Evolutionary conservation across 2,888 invertebrate species (phyloP).

Genomic region (Encarsia formosa): DNA sequence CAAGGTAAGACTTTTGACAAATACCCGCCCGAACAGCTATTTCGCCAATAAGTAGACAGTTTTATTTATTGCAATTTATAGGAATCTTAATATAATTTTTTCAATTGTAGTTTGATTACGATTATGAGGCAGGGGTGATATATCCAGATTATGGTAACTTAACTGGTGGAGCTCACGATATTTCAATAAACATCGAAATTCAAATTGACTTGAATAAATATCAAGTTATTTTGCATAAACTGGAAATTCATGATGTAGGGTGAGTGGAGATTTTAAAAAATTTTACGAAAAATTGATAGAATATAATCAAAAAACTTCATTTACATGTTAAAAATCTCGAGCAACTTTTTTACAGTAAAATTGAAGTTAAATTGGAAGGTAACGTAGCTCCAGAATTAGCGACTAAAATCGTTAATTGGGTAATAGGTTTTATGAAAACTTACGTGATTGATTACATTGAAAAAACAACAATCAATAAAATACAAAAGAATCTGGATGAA

Average conservation of each 20-base stretch:
- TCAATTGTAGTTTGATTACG: slow-evolving; percentile 4
- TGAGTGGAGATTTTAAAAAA: neutral
- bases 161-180: neutral
- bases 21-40: neutral
- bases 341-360: no score
- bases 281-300: no score
- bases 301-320: no score
- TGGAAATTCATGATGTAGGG: slow-evolving; percentile 4
- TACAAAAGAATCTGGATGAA: no score
- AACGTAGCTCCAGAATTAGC: no score
- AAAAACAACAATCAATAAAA: no score
- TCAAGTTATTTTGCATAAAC: neutral
- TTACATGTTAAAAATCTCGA: no score
- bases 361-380: no score
- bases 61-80: neutral
- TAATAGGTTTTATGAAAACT: no score
- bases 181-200: neutral
- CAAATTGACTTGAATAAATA: neutral
- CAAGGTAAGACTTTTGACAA: neutral
- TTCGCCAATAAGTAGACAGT: neutral
- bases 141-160: no score
- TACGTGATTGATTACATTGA: no score
- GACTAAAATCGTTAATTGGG: no score
- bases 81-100: neutral
- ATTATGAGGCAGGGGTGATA: slow-evolving; percentile 1